Base-by-base conservation (phyloP, 2,888 invertebrate species). In the Spicauda simplicius region DNA sequence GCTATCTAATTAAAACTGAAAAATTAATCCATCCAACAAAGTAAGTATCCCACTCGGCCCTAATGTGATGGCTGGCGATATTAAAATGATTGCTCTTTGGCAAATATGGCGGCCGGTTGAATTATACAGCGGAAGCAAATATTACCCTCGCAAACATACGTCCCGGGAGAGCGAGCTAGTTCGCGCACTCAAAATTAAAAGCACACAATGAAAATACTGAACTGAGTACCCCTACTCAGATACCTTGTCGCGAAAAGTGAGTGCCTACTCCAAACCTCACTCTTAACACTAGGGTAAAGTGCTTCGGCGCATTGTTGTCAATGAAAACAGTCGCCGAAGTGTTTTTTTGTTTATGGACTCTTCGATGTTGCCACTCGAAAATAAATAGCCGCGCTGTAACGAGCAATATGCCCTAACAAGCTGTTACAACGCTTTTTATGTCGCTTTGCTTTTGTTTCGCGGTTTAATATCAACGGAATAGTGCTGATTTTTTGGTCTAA, bases 151-250 rank as follows among this genome's bases (percentile, higher is more conserved):
- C 93, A 94, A 94, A 94, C 94, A 94, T 88, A 90, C 90, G 88
- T 88, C 93, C 91, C 91, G 84, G 80, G 93, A 92, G 92, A 92
- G 90, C 88, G 87, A 92, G 94, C 93, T 94, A 94, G 94, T 94
- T 94, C 94, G 94, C 94, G 93, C 94, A 94, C 94, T 94, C 94
- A 94, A 94, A 94, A 94, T 94, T 94, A 94, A 94, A 94, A 94
- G 94, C 93, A 94, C 87, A 94, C 94, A 94, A 94, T 94, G 94
- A 94, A 94, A 94, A 94, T 94, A 94, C 92, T 90, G 91, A 81
- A 84, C 86, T 73, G 82, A 86, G 85, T 77, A 79, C 85, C 89
- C 88, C 87, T 87, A 86, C 85, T 88, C 81, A 77, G 88, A 88
- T 88, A 87, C 89, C 89, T 88, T 88, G 90, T 92, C 91, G 91